Evolutionary conservation across 2,797 vertebrate species (phyloP), one percentile per base, ranked within the genome.

Genomic region (Alectoris magna): DNA sequence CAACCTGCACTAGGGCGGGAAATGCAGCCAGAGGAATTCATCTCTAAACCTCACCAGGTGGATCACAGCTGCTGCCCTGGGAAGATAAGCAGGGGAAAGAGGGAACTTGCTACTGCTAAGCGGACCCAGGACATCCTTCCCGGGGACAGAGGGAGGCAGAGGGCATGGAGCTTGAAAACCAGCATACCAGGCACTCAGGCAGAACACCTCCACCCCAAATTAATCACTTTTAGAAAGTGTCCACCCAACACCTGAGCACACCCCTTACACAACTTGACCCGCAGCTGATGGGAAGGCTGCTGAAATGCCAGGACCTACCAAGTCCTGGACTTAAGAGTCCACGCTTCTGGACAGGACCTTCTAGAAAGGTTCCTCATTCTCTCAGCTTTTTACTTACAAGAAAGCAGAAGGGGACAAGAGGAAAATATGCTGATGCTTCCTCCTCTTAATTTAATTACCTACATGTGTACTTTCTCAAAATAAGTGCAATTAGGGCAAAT

Each of bases 381-480:
- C 81, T 81, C 59, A 56, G 43, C 41, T 76, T 77, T 23, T 68
- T 44, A 88, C 36, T n/a, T 56, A 36, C 14, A 11, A 93, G 39
- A 76, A 76, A 39, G 56, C 26, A 60, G 17, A 17, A 76, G 11
- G 14, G 31, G 12, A 34, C 27, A 75, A 76, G 22, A 36, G 5
- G 63, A 46, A n/a, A 53, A 66, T 8, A 81, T 26, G 72, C 27
- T 53, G 19, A 56, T 51, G 7, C 14, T 84, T 92, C 44, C 43
- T 87, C 6, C 41, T 74, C 63, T 51, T 63, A 62, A 84, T 43
- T 51, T 90, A 83, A 77, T 17, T 59, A 85, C 59, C 63, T 83
- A 75, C 36, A 31, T 27, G 4, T 14, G 10, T 13, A 58, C 14
- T 81, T 90, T 71, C 83, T 41, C 79, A 66, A 91, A 94, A 55